Conservation (phyloP, 1,140 invertebrate genomes). For the Caenorhabditis remanei region DNA sequence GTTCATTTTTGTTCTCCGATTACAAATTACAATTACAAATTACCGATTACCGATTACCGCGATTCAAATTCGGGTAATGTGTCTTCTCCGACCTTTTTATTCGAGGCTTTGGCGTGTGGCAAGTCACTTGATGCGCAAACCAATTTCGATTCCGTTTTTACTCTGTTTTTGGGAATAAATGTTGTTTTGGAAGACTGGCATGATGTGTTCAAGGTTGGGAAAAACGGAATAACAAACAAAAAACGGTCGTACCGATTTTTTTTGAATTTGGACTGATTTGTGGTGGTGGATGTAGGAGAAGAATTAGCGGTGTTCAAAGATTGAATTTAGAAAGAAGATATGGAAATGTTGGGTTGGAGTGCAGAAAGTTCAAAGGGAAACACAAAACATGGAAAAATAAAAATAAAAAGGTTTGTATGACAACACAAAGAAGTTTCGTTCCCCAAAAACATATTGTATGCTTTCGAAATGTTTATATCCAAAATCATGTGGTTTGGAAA, state of each 20-base stretch:
- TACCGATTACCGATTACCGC: slow-evolving; percentile 20
- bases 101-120: slow-evolving; percentile 4
- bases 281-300: too few relatives aligned
- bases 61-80: slow-evolving; percentile 45
- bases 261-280: neutral
- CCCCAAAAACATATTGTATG: too few relatives aligned
- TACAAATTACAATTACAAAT: too few relatives aligned
- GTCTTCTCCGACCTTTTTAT: slow-evolving; percentile 2
- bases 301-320: neutral
- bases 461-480: too few relatives aligned
- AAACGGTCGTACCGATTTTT: neutral
- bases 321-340: too few relatives aligned
- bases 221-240: slow-evolving; percentile 26
- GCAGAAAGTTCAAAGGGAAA: too few relatives aligned
- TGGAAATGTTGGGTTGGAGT: too few relatives aligned
- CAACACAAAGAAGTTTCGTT: too few relatives aligned
- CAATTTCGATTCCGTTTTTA: slow-evolving; percentile 19
- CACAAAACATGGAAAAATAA: neutral
- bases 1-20: slow-evolving; percentile 51
- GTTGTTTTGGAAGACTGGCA: slow-evolving; percentile 46
- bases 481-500: too few relatives aligned
- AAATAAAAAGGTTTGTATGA: too few relatives aligned
- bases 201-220: slow-evolving; percentile 43
- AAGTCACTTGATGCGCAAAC: slow-evolving; percentile 55
- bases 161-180: slow-evolving; percentile 2